A percentile compares a stretch with the other conserved stretches of the same genome.
These are phyloP conservation scores for Noctua comes DNA, from an alignment of 2,888 invertebrate species.

Conservation along the genomic window DNA sequence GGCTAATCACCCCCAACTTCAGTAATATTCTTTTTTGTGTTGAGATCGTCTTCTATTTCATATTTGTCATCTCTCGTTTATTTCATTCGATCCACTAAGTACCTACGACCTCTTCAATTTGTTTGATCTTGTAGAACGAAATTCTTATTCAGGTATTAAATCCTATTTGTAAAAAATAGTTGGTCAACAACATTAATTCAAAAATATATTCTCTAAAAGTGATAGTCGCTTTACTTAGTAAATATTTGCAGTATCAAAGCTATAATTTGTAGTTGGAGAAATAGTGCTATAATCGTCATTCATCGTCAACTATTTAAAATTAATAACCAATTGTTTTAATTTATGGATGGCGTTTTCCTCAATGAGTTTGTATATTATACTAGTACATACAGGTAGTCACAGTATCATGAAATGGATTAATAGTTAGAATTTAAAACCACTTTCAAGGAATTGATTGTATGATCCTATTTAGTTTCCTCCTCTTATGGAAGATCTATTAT, in stretches of 20 bases:
- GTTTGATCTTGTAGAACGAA: neutral
- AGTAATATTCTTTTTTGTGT: neutral
- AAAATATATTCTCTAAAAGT: neutral
- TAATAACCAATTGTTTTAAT: slow-evolving; percentile 50
- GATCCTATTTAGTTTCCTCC: neutral
- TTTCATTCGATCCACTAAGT: neutral
- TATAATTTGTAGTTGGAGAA: neutral
- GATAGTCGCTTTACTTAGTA: slow-evolving; percentile 23
- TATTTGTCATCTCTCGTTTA: neutral
- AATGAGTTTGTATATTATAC: slow-evolving; percentile 2
- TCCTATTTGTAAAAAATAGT: neutral
- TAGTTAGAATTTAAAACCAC: neutral
- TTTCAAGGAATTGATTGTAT: neutral
- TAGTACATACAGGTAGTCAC: slow-evolving; percentile 3
- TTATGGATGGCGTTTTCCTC: slow-evolving; percentile 47
- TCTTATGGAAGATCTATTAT: neutral
- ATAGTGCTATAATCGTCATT: neutral
- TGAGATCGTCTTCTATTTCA: neutral
- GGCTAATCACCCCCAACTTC: neutral
- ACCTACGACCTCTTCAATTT: neutral
- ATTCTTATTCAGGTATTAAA: neutral
- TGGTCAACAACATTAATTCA: neutral
- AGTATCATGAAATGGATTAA: neutral
- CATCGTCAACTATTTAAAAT: slow-evolving; percentile 19
- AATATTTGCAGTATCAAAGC: slow-evolving; percentile 14